These are phyloP conservation scores for Fopius arisanus DNA, from an alignment of 1,140 invertebrate genomes.

Conservation along the genomic window DNA sequence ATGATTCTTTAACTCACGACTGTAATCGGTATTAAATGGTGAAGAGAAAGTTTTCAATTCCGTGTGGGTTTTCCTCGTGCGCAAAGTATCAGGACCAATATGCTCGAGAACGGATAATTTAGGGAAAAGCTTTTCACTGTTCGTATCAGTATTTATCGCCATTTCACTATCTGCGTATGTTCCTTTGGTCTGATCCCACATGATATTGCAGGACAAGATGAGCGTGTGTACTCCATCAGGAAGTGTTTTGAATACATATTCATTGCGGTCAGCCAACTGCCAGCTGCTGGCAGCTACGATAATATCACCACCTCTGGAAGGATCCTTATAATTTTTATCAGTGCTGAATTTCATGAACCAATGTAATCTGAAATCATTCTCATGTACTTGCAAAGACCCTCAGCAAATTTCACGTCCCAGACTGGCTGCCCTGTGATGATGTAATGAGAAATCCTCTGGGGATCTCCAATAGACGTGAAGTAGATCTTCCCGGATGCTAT, in stretches of 20 bases:
- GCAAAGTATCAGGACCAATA: background rate
- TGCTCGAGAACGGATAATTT: background rate
- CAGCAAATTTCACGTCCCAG: constrained; percentile 68
- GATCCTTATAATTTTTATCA: background rate
- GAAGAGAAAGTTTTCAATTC: background rate
- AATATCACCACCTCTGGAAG: constrained; percentile 57
- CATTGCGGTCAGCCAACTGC: constrained; percentile 57
- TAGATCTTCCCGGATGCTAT: constrained; percentile 69
- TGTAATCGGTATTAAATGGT: constrained; percentile 42
- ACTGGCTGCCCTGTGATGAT: constrained; percentile 70
- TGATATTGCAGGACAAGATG: constrained; percentile 44
- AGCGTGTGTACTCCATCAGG: constrained; percentile 53
- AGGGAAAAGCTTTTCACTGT: constrained; percentile 10
- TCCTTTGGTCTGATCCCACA: constrained; percentile 47
- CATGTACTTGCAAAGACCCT: constrained; percentile 52
- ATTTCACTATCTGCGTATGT: constrained; percentile 7
- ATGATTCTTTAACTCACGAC: constrained; percentile 30
- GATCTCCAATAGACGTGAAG: constrained; percentile 69
- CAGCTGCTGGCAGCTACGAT: constrained; percentile 56
- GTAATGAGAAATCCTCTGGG: constrained; percentile 63
- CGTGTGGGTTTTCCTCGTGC: background rate
- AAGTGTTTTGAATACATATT: constrained; percentile 55
- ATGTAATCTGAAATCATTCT: constrained; percentile 8
- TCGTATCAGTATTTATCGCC: background rate
- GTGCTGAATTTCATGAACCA: background rate